phyloP scores from a whole-genome alignment of 2,888 invertebrate genomes.

The Cephus runcator region DNA sequence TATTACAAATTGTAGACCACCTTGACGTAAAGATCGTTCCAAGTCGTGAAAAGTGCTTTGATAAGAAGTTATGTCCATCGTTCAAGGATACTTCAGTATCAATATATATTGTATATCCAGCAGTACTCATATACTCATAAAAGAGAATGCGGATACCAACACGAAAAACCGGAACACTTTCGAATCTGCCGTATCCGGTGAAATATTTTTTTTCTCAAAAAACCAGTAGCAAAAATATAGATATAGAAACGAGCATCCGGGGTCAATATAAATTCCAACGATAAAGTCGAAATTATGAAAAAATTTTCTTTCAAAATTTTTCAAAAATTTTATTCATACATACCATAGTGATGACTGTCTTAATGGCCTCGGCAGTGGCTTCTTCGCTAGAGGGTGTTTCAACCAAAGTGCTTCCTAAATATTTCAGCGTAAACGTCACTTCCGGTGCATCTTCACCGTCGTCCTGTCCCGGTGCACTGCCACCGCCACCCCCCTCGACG shows the following conservation, averaged over 20 bases:
- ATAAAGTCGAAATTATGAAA: neutral
- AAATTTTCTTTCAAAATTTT: neutral
- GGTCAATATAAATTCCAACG: neutral
- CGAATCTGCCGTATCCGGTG: neutral
- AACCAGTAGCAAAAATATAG: neutral
- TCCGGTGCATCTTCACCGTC: conserved; percentile 65
- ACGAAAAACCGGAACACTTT: neutral
- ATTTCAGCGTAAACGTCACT: conserved; percentile 74
- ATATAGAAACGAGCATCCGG: neutral
- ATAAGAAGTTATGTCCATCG: neutral
- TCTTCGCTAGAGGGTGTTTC: conserved; percentile 80
- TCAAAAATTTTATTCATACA: conserved; percentile 4
- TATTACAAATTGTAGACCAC: neutral
- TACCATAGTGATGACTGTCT: conserved; percentile 76
- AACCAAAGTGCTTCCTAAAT: conserved; percentile 81
- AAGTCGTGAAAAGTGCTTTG: neutral
- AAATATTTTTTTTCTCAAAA: neutral
- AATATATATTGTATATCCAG: neutral
- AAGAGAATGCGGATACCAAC: neutral
- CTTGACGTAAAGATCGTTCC: neutral
- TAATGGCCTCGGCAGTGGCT: conserved; percentile 84
- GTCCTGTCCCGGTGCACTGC: conserved; percentile 47
- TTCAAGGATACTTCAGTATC: neutral
- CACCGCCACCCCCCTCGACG: conserved; percentile 64
- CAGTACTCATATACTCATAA: neutral